phyloP scores from a whole-genome alignment of 1,140 invertebrate genomes.

The Cataglyphis hispanica region DNA sequence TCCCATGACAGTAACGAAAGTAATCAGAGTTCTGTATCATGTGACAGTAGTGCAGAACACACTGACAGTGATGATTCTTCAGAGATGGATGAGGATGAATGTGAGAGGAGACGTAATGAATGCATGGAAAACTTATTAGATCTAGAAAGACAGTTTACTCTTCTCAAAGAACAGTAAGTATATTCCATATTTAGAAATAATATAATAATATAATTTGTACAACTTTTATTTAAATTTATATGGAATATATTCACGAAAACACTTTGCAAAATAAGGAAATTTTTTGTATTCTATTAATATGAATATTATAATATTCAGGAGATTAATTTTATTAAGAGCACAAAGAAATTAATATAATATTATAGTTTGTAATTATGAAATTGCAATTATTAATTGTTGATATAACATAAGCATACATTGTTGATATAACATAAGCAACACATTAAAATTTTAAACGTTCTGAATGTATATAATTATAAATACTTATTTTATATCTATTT shows the following conservation, averaged over 20 bases:
- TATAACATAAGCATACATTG: not conserved
- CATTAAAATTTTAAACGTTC: not conserved
- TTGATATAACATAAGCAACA: not conserved
- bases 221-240: not conserved
- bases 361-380: not conserved
- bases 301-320: not conserved
- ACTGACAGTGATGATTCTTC: conserved; percentile 93
- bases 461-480: too few species aligned
- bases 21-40: conserved; percentile 86
- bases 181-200: not conserved
- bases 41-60: conserved; percentile 91
- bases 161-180: conserved; percentile 94
- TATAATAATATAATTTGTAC: not conserved
- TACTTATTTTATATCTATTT: conserved; percentile 53
- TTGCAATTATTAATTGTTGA: not conserved
- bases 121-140: conserved; percentile 95
- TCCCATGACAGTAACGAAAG: conserved; percentile 86
- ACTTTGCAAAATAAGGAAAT: not conserved
- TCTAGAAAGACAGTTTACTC: conserved; percentile 95
- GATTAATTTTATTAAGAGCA: not conserved
- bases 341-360: not conserved
- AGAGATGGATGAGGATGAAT: conserved; percentile 97
- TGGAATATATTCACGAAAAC: not conserved
- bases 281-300: not conserved
- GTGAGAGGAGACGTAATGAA: conserved; percentile 93